Evolutionary conservation across 2,797 vertebrate species (phyloP).

Genomic region (Heteromormyrus szaboi): DNA sequence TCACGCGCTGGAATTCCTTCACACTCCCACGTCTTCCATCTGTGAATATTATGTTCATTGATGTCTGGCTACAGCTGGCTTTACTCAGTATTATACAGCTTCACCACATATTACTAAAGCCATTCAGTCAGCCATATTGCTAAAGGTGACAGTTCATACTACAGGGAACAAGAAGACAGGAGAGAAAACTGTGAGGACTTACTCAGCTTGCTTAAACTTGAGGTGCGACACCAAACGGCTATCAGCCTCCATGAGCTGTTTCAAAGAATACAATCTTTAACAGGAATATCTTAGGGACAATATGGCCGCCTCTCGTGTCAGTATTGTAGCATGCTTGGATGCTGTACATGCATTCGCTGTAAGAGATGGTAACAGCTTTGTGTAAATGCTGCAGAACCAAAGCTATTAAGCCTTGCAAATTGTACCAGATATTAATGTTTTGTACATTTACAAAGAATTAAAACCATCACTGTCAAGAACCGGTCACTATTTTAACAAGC

Average conservation of each 20-base stretch:
- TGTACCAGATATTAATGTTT: slow-evolving; percentile 38
- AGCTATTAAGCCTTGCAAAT: slow-evolving; percentile 47
- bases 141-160: not conserved
- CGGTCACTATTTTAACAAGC: slow-evolving; percentile 16
- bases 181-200: slow-evolving; percentile 4
- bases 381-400: slow-evolving; percentile 29
- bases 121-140: not conserved
- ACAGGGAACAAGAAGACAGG: not conserved
- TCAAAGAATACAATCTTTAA: slow-evolving; percentile 29
- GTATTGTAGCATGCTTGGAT: slow-evolving; percentile 17
- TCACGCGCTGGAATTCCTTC: not conserved
- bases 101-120: not conserved
- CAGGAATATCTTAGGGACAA: slow-evolving; percentile 26
- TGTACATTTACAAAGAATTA: slow-evolving; percentile 42
- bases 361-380: slow-evolving; percentile 12
- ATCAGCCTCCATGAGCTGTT: slow-evolving; percentile 29
- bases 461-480: slow-evolving; percentile 31
- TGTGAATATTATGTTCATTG: slow-evolving; percentile 21
- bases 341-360: not conserved
- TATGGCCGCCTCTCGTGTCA: slow-evolving; percentile 21
- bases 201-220: not conserved
- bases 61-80: not conserved
- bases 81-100: not conserved
- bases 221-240: not conserved
- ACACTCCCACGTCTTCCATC: slow-evolving; percentile 10